phyloP scores from a whole-genome alignment of 2,797 vertebrate species.

The Cryptoblepharus egeriae region DNA sequence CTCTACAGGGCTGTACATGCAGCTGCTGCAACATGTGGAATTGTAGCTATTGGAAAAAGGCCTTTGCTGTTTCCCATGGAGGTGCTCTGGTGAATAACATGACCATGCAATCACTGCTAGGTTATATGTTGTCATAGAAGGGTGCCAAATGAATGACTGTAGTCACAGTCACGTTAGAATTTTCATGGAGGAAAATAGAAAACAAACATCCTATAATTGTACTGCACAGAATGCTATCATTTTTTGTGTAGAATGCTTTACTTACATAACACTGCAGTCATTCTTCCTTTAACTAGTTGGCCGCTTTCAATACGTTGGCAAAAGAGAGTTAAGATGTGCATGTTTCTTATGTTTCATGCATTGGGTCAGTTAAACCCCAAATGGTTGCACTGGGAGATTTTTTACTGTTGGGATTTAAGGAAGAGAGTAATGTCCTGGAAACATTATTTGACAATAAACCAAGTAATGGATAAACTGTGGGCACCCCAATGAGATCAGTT shows the following conservation, averaged over 20 bases:
- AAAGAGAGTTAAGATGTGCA: background rate
- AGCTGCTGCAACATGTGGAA: background rate
- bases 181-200: background rate
- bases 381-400: background rate
- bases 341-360: too few species aligned
- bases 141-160: background rate
- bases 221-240: too few species aligned
- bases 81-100: background rate
- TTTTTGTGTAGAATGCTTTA: too few species aligned
- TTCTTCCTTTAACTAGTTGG: background rate
- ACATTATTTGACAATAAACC: background rate
- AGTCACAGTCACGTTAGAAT: slow-evolving; percentile 31
- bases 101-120: slow-evolving; percentile 19
- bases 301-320: too few species aligned
- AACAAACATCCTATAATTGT: too few species aligned
- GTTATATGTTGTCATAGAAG: slow-evolving; percentile 38
- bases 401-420: background rate
- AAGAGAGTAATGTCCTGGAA: background rate
- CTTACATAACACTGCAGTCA: too few species aligned
- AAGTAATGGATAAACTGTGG: background rate
- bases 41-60: background rate
- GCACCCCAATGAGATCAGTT: background rate
- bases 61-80: background rate
- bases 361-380: background rate
- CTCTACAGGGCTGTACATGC: background rate